Evolutionary conservation across 2,888 invertebrate genomes (phyloP), one percentile per base, ranked within the genome.

Genomic region (Drosophila trichaetosa): DNA sequence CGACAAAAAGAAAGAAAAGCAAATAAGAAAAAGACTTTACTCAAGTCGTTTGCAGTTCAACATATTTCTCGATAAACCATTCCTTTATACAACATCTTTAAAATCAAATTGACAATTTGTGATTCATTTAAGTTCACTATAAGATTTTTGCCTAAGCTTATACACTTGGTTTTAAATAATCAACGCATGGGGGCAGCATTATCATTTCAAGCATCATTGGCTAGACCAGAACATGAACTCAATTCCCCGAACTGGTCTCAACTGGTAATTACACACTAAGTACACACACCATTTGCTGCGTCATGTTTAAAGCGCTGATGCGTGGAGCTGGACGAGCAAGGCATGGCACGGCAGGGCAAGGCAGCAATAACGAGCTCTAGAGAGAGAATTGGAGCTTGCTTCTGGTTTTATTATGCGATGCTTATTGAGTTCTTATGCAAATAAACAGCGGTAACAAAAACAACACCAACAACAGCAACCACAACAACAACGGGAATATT

Each of bases 351-450:
- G 60, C 79, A 73, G 48, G 71, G 42, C 21, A 72, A 46, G 76
- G 63, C 79, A 79, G 48, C 51, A 69, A 73, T 76, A 78, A 76
- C 63, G 33, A 49, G 48, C 51, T 46, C 59, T 34, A 31, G 40
- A n/a, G 58, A 27, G 60, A 54, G 69, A 69, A 63, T 24, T 57
- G 54, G 40, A 66, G 80, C 66, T 70, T 78, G 82, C 69, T 59
- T 63, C 66, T 77, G 69, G 56, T 69, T 61, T 66, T 49, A 81
- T 80, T 77, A 73, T 80, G 68, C 64, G 40, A 42, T 54, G 73
- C 72, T 83, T 82, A 90, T 78, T 83, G 73, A 69, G 70, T 71
- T 88, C 73, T 72, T 81, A 89, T 87, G 87, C 86, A 89, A 87
- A 87, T 84, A 79, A 85, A 78, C 79, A 67, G 69, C 49, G 40